Conservation (phyloP, 2,888 invertebrate species). For the Tubulanus polymorphus region DNA sequence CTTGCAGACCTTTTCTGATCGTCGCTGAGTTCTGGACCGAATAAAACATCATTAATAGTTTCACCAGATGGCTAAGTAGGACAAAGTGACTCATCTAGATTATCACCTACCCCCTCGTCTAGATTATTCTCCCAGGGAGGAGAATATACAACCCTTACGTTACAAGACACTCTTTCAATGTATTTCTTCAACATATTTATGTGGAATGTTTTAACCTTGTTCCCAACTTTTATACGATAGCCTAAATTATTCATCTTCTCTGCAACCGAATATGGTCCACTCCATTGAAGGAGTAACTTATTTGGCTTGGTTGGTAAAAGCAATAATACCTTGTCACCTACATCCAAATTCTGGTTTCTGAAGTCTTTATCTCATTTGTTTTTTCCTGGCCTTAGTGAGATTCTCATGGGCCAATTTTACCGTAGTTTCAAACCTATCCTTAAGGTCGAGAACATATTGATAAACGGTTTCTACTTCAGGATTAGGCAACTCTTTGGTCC, state of each 20-base stretch:
- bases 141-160: neutral
- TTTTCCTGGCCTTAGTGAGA: neutral
- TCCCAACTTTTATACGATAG: conserved; percentile 10
- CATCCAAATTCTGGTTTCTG: conserved; percentile 4
- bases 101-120: neutral
- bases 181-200: conserved; percentile 11
- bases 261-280: conserved; percentile 12
- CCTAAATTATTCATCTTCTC: conserved; percentile 6
- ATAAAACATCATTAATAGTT: neutral
- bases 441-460: conserved; percentile 7
- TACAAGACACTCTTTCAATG: neutral
- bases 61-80: neutral
- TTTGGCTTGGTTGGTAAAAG: conserved; percentile 10
- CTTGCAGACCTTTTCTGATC: neutral
- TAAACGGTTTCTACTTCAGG: neutral
- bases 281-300: conserved; percentile 17
- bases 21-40: neutral
- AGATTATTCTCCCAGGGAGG: too few species aligned
- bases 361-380: conserved; percentile 8
- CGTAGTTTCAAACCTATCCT: neutral
- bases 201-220: conserved; percentile 8
- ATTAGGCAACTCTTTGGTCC: neutral
- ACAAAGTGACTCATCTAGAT: neutral
- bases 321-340: conserved; percentile 12
- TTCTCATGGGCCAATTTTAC: conserved; percentile 13